A percentile compares a stretch with the other conserved stretches of the same genome.
These are phyloP conservation scores for Neogale vison DNA, from an alignment of 2,113 vertebrate genomes.

Conservation along the genomic window DNA sequence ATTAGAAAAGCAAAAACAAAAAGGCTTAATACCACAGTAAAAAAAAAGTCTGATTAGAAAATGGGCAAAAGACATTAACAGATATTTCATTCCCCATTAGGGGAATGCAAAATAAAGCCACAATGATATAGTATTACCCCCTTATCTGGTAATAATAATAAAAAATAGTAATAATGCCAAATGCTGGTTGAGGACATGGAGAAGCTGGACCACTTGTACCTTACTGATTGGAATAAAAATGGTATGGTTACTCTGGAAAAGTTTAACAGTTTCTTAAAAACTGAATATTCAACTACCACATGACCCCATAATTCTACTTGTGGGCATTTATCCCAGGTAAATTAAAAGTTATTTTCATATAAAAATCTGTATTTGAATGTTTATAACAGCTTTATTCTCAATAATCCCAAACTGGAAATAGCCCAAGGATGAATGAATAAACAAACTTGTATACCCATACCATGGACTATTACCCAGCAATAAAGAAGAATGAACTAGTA, in stretches of 20 bases:
- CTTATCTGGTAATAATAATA: not conserved
- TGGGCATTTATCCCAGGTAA: not conserved
- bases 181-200: not conserved
- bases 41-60: not conserved
- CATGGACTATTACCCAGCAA: not conserved
- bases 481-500: not conserved
- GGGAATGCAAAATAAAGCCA: not conserved
- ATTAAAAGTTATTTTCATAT: not conserved
- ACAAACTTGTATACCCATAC: not conserved
- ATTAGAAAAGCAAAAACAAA: not conserved
- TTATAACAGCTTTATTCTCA: not conserved
- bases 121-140: not conserved
- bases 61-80: not conserved
- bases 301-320: not conserved
- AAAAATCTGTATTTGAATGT: not conserved
- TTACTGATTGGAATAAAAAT: not conserved
- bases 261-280: not conserved
- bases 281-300: not conserved
- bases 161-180: not conserved
- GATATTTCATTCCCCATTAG: not conserved
- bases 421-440: not conserved
- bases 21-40: not conserved
- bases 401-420: not conserved
- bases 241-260: not conserved
- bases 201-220: not conserved